Evolutionary conservation across 2,888 invertebrate species (phyloP).

Genomic region (Nymphalis polychloros): DNA sequence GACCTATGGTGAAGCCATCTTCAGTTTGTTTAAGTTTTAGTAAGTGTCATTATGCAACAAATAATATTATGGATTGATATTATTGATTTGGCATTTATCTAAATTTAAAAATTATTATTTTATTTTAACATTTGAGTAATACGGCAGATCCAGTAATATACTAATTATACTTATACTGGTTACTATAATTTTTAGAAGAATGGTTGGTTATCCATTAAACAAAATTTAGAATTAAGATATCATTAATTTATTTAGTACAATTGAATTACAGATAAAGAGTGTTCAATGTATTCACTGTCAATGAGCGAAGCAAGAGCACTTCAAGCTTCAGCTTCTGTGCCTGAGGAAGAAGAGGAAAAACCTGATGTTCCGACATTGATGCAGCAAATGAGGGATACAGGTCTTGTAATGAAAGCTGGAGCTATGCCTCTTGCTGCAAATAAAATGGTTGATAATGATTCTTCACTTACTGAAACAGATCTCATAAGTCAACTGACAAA

Average conservation of each 20-base stretch:
- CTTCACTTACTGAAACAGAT: constrained; percentile 85
- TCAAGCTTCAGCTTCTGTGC: constrained; percentile 85
- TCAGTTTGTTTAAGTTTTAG: constrained; percentile 75
- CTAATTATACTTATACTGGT: no score
- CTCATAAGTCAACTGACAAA: constrained; percentile 91
- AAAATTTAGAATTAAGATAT: no score
- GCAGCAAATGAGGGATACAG: constrained; percentile 95
- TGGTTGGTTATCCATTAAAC: no score
- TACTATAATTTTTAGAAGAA: no score
- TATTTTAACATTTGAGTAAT: not conserved
- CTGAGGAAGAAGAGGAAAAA: constrained; percentile 85
- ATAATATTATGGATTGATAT: not conserved
- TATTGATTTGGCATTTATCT: not conserved
- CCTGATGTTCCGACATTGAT: constrained; percentile 86
- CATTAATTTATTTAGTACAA: no score
- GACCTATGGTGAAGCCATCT: no score
- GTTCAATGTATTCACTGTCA: constrained; percentile 93
- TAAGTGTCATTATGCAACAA: no score
- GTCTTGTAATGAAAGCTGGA: constrained; percentile 92
- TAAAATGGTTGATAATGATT: constrained; percentile 84
- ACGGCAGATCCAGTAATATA: no score
- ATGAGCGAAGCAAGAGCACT: constrained; percentile 91
- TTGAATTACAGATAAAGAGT: constrained; percentile 90
- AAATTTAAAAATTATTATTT: not conserved
- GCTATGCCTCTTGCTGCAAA: constrained; percentile 81